A percentile compares a stretch with the other conserved stretches of the same genome.
Evolutionary conservation across 1,140 invertebrate genomes (phyloP).

Genomic region (Ditylenchus dipsaci): DNA sequence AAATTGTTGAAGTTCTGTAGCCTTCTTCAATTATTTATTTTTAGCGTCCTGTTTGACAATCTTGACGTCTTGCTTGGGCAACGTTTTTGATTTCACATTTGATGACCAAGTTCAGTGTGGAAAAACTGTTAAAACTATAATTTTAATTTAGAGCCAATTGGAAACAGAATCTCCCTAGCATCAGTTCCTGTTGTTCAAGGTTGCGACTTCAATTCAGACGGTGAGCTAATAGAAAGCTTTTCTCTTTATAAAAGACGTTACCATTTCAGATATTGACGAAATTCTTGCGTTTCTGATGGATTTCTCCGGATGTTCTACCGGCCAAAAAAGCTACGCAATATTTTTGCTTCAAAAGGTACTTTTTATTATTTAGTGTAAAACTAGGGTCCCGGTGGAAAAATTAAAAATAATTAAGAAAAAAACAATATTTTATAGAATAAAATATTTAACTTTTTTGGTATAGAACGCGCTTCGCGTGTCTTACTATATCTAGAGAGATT

Average conservation of each 20-base stretch:
- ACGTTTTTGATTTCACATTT: conserved; percentile 84
- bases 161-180: conserved; percentile 1
- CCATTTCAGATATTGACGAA: conserved; percentile 65
- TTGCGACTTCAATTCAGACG: conserved; percentile 64
- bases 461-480: no score
- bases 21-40: conserved; percentile 13
- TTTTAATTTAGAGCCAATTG: neutral
- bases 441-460: no score
- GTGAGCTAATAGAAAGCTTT: conserved; percentile 64
- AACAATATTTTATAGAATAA: no score
- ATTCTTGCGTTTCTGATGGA: conserved; percentile 29
- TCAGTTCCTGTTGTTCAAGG: neutral
- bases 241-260: neutral
- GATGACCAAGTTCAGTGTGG: conserved; percentile 6
- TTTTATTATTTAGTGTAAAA: no score
- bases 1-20: no score
- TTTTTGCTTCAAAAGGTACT: conserved; percentile 77
- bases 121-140: no score
- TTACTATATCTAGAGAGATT: no score
- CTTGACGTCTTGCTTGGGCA: conserved; percentile 77
- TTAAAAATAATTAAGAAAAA: no score
- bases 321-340: conserved; percentile 60
- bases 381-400: no score
- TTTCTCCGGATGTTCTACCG: conserved; percentile 37
- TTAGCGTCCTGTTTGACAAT: conserved; percentile 74